These are phyloP conservation scores for Anguilla pacifica DNA, from an alignment of 2,797 vertebrate genomes.

Conservation along the genomic window DNA sequence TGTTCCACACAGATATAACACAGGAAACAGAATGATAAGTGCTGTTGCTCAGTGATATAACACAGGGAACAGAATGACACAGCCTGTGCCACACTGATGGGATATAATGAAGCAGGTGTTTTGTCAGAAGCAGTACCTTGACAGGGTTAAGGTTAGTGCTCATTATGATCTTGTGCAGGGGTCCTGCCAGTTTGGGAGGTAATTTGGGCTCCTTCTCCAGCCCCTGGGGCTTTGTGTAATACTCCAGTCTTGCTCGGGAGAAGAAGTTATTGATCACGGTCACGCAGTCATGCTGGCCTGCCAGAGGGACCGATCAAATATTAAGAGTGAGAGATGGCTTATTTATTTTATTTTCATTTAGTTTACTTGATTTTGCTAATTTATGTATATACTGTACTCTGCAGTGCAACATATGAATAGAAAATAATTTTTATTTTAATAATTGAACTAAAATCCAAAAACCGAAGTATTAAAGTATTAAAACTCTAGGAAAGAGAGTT, in stretches of 20 bases:
- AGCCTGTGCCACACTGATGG: not conserved
- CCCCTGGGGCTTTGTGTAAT: constrained; percentile 92
- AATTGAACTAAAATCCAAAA: not conserved
- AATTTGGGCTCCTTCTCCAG: constrained; percentile 93
- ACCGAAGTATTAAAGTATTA: not conserved
- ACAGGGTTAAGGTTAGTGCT: constrained; percentile 94
- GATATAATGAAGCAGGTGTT: not conserved
- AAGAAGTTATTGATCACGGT: constrained; percentile 99
- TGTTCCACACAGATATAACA: not conserved
- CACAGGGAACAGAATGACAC: not conserved
- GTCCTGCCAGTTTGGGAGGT: constrained; percentile 86
- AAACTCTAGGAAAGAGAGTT: not conserved
- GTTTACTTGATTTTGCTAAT: not conserved
- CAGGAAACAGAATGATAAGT: not conserved
- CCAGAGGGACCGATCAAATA: not conserved
- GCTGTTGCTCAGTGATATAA: not conserved
- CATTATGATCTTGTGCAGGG: constrained; percentile 95
- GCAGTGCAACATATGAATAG: not conserved
- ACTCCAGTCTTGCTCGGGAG: constrained; percentile 90
- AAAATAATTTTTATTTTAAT: not conserved
- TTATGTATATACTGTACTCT: not conserved
- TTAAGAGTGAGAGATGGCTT: not conserved
- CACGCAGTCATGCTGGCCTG: constrained; percentile 97
- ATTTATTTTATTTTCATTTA: not conserved
- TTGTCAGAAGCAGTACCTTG: not conserved